These are phyloP conservation scores for Hyles vespertilio DNA, from an alignment of 1,140 invertebrate species.

Conservation along the genomic window DNA sequence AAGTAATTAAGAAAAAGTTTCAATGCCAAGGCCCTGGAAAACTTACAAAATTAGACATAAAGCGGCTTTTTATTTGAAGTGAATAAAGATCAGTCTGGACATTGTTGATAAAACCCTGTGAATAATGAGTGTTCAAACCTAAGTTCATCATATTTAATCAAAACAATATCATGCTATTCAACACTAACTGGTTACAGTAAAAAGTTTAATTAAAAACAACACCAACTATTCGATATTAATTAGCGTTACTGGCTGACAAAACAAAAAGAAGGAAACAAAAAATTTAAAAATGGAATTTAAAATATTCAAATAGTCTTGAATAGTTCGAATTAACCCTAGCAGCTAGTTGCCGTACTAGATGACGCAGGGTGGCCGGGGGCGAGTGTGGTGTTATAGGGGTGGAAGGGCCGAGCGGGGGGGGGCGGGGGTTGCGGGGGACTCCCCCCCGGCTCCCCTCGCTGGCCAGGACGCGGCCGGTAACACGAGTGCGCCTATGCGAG, in stretches of 20 bases:
- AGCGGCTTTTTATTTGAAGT: too few species aligned
- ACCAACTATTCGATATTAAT: not conserved
- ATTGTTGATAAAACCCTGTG: too few species aligned
- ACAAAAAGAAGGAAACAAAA: slow-evolving; percentile 7
- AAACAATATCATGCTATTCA: too few species aligned
- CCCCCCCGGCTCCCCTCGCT: slow-evolving; percentile 29
- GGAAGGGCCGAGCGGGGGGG: slow-evolving; percentile 21
- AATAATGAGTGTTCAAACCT: too few species aligned
- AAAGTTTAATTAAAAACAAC: not conserved
- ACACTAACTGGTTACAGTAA: too few species aligned
- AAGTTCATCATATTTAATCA: too few species aligned
- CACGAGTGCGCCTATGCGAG: slow-evolving; percentile 73
- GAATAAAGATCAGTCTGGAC: too few species aligned
- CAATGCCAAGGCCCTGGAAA: too few species aligned
- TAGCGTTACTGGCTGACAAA: not conserved
- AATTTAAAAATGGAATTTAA: slow-evolving; percentile 47
- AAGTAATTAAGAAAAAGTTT: too few species aligned
- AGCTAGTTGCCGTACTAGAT: slow-evolving; percentile 60
- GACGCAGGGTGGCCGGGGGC: slow-evolving; percentile 51
- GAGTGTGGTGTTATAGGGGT: slow-evolving; percentile 22
- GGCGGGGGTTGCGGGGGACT: slow-evolving; percentile 12
- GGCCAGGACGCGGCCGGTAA: slow-evolving; percentile 66
- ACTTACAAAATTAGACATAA: too few species aligned
- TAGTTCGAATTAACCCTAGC: slow-evolving; percentile 72
- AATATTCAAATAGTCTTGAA: slow-evolving; percentile 65